Conservation (phyloP, 2,888 invertebrate genomes). For the Zygothrica quintamaculata region DNA sequence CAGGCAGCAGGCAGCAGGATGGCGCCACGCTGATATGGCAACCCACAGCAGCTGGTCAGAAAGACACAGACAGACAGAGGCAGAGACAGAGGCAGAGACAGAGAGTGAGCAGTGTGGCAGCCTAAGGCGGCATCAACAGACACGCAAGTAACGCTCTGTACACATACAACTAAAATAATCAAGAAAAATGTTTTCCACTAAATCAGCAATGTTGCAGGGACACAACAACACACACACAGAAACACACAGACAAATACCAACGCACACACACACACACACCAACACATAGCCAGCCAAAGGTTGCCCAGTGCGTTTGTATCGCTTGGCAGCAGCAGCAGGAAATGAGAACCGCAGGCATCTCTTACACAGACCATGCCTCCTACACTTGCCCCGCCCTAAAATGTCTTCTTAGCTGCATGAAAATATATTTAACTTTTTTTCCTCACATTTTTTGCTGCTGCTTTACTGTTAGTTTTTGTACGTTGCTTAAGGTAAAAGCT, state of each 20-base stretch:
- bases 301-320: conserved; percentile 37
- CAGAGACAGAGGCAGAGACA: too few species aligned
- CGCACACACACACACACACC: too few species aligned
- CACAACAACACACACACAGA: conserved; percentile 4
- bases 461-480: too few species aligned
- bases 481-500: too few species aligned
- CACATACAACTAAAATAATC: conserved; percentile 70
- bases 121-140: conserved; percentile 36
- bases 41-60: conserved; percentile 36
- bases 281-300: not conserved
- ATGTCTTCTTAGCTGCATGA: conserved; percentile 29
- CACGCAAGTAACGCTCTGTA: conserved; percentile 45
- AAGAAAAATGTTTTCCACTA: conserved; percentile 78
- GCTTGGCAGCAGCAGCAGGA: conserved; percentile 54
- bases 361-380: conserved; percentile 29
- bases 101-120: too few species aligned
- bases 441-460: too few species aligned
- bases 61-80: conserved; percentile 25
- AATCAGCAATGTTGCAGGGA: conserved; percentile 53
- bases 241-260: too few species aligned
- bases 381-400: conserved; percentile 22
- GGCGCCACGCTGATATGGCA: conserved; percentile 46
- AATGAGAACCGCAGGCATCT: conserved; percentile 71
- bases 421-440: conserved; percentile 17
- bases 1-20: too few species aligned